A percentile compares a stretch with the other conserved stretches of the same genome.
phyloP scores from a whole-genome alignment of 2,888 invertebrate genomes.

The Mechanitis messenoides region DNA sequence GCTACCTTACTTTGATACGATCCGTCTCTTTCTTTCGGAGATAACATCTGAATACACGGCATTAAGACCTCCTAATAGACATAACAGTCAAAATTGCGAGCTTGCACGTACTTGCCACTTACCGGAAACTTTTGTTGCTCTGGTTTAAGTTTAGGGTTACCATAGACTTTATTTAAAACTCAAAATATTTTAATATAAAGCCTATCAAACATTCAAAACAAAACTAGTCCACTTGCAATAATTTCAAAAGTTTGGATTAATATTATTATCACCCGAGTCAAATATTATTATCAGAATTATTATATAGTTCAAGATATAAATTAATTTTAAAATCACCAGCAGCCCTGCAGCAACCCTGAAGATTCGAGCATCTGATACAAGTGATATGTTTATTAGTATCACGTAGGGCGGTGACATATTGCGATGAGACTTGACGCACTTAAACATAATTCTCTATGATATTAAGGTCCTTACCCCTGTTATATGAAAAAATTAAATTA shows the following conservation, averaged over 20 bases:
- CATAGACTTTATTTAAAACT: not conserved
- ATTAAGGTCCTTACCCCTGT: slow-evolving; percentile 16
- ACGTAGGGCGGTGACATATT: slow-evolving; percentile 25
- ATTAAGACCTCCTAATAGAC: slow-evolving; percentile 44
- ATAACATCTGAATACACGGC: slow-evolving; percentile 44
- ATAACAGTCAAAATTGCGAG: slow-evolving; percentile 55
- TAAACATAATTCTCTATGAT: slow-evolving; percentile 10
- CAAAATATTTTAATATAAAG: not conserved
- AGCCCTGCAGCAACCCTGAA: not conserved
- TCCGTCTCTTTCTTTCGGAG: slow-evolving; percentile 25
- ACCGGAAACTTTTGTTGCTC: slow-evolving; percentile 50
- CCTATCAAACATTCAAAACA: not conserved
- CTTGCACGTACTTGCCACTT: slow-evolving; percentile 34
- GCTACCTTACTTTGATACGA: slow-evolving; percentile 29
- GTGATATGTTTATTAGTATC: slow-evolving; percentile 24
- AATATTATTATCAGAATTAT: no score
- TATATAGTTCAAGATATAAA: no score
- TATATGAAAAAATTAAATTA: not conserved
- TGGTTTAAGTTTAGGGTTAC: slow-evolving; percentile 11
- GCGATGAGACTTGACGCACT: slow-evolving; percentile 17
- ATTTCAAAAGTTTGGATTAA: no score
- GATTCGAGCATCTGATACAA: slow-evolving; percentile 17
- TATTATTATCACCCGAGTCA: no score
- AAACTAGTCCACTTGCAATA: no score
- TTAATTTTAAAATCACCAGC: not conserved